These are phyloP conservation scores for Salticus scenicus DNA, from an alignment of 2,888 invertebrate species.

Conservation along the genomic window DNA sequence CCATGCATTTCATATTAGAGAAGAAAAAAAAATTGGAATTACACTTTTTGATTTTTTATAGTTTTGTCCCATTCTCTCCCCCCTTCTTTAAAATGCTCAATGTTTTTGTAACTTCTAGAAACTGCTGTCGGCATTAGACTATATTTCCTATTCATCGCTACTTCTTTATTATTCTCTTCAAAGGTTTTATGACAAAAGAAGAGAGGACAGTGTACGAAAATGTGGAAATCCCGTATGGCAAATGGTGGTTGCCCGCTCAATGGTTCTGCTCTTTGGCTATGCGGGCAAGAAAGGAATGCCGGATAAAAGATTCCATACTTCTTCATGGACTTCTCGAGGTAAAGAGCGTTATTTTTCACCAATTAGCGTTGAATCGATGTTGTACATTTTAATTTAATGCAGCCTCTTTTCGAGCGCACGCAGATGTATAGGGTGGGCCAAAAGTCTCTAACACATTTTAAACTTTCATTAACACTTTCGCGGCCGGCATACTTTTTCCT, in stretches of 20 bases:
- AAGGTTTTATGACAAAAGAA: constrained; percentile 80
- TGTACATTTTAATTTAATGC: too few relatives aligned
- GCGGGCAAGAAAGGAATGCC: constrained; percentile 76
- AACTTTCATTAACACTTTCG: too few relatives aligned
- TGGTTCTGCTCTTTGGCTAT: constrained; percentile 77
- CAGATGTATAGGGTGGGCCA: background rate
- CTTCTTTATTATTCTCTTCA: too few relatives aligned
- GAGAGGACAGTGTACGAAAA: constrained; percentile 79
- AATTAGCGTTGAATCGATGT: background rate
- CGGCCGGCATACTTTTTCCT: too few relatives aligned
- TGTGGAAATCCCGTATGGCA: constrained; percentile 77
- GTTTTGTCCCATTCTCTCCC: too few relatives aligned
- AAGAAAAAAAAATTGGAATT: too few relatives aligned
- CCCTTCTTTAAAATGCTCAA: too few relatives aligned
- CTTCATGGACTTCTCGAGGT: constrained; percentile 75
- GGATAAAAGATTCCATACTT: constrained; percentile 76
- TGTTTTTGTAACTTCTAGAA: too few relatives aligned
- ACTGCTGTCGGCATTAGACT: too few relatives aligned
- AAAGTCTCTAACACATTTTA: background rate
- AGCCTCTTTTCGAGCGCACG: background rate
- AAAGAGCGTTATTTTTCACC: background rate
- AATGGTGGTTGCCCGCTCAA: constrained; percentile 78
- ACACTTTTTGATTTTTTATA: too few relatives aligned
- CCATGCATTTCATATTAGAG: too few relatives aligned
- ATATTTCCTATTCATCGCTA: too few relatives aligned